Conservation (phyloP, 2,888 invertebrate species). For the Gortyna flavago region DNA sequence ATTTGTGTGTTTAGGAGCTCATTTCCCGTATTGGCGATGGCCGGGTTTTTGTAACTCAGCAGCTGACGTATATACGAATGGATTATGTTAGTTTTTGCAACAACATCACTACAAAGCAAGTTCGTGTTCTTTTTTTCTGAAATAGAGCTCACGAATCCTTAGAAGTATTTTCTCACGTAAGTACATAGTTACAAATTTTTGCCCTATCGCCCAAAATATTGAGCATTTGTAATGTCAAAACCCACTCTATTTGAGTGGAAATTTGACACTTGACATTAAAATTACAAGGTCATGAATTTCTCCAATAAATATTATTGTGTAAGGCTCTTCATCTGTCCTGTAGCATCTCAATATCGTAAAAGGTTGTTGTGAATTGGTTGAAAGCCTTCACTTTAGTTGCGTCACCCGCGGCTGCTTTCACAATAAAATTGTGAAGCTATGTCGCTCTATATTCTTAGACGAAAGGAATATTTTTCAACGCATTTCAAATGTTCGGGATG, state of each 20-base stretch:
- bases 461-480: conserved; percentile 35
- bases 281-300: conserved; percentile 15
- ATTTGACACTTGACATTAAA: conserved; percentile 19
- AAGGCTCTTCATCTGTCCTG: conserved; percentile 40
- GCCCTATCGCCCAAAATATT: neutral
- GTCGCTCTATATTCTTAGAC: conserved; percentile 25
- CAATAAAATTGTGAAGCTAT: conserved; percentile 36
- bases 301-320: conserved; percentile 23
- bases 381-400: conserved; percentile 34
- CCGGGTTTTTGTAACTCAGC: conserved; percentile 3
- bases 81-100: neutral
- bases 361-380: conserved; percentile 53
- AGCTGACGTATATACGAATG: neutral
- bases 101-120: no score
- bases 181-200: neutral
- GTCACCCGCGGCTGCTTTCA: conserved; percentile 14
- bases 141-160: neutral
- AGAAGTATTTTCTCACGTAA: neutral
- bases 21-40: conserved; percentile 27
- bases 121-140: neutral
- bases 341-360: conserved; percentile 58
- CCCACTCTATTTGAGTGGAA: conserved; percentile 34
- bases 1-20: conserved; percentile 37
- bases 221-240: conserved; percentile 2
- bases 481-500: conserved; percentile 15